Percentiles rank a stretch among this genome's conserved stretches.
Conservation (phyloP, 1,140 invertebrate genomes). For the Daktulosphaira vitifoliae region DNA sequence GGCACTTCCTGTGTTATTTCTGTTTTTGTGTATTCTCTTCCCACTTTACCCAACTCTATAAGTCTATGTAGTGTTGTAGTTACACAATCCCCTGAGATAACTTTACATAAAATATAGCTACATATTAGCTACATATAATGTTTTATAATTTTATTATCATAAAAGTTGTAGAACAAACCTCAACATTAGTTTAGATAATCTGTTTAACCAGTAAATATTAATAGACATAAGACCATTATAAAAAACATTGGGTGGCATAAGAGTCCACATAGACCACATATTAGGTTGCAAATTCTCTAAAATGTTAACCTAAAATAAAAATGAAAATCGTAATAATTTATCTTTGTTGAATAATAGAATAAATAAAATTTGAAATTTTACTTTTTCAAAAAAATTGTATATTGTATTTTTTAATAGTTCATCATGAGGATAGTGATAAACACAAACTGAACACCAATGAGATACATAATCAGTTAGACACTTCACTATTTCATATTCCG, state of each 20-base stretch:
- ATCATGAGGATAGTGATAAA: constrained; percentile 25
- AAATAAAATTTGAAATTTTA: too few species aligned
- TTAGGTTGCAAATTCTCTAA: constrained; percentile 7
- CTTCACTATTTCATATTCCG: constrained; percentile 21
- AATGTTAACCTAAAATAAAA: constrained; percentile 2
- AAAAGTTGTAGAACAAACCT: too few species aligned
- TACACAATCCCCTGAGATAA: too few species aligned
- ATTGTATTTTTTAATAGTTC: constrained; percentile 14
- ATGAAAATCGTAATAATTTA: neutral
- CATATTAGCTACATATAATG: too few species aligned
- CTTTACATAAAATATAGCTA: too few species aligned
- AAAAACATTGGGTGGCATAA: constrained; percentile 26
- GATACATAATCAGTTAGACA: constrained; percentile 23
- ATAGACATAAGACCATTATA: constrained; percentile 22
- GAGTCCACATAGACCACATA: constrained; percentile 8
- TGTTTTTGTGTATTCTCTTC: too few species aligned
- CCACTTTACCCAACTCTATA: too few species aligned
- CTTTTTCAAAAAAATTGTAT: constrained; percentile 28
- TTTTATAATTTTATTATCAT: too few species aligned
- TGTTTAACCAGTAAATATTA: constrained; percentile 22
- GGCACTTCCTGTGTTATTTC: too few species aligned
- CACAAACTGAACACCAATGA: constrained; percentile 14
- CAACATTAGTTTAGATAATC: constrained; percentile 16
- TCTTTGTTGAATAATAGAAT: too few species aligned
- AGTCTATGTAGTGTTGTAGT: too few species aligned